Evolutionary conservation across 2,113 vertebrate species (phyloP).

Genomic region (Picathartes gymnocephalus): DNA sequence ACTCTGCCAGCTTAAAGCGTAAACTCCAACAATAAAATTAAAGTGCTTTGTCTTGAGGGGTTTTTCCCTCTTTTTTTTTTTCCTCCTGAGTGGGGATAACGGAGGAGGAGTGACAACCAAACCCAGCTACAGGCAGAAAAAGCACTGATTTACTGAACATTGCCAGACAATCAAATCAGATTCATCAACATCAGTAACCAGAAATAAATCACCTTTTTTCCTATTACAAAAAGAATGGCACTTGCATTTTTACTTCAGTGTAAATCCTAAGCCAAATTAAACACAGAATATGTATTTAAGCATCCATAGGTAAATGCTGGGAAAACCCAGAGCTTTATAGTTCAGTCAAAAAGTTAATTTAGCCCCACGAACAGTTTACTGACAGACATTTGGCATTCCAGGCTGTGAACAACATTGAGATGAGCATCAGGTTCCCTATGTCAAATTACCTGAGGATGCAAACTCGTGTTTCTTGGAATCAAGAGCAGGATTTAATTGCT

Average conservation of each 20-base stretch:
- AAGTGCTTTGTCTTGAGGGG: neutral
- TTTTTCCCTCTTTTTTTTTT: neutral
- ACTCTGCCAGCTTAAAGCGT: neutral
- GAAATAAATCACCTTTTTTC: neutral
- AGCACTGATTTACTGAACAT: neutral
- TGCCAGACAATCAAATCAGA: neutral
- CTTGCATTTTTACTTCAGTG: neutral
- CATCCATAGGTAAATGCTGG: neutral
- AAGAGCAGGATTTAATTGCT: neutral
- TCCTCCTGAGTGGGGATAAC: neutral
- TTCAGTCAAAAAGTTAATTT: neutral
- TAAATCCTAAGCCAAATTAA: neutral
- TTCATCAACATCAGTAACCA: neutral
- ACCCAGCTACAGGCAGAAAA: neutral
- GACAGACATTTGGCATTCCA: neutral
- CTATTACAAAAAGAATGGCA: neutral
- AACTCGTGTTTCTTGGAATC: neutral
- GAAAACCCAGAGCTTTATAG: neutral
- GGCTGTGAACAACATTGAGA: neutral
- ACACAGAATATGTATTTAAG: neutral
- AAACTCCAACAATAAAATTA: neutral
- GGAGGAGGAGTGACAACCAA: neutral
- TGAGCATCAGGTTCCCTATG: neutral
- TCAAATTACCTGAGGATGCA: slow-evolving; percentile 12
- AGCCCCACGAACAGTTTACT: neutral